These are phyloP conservation scores for Zygogramma bicolorata DNA, from an alignment of 2,888 invertebrate genomes.

Conservation along the genomic window DNA sequence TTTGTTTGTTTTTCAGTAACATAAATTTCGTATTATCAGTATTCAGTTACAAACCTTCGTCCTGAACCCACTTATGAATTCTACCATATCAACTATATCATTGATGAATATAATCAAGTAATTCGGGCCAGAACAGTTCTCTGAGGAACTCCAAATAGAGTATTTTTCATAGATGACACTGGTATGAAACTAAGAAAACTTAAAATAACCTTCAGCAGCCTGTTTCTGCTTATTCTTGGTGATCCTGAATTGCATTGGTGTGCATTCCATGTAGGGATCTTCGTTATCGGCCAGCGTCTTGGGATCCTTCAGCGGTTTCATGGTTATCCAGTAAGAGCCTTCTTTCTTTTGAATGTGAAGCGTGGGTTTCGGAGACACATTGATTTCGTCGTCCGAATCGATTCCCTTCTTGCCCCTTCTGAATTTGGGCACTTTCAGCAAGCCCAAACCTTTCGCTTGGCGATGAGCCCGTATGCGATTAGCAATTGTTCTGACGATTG, in stretches of 20 bases:
- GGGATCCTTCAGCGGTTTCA: slow-evolving; percentile 76
- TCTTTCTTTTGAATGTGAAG: slow-evolving; percentile 76
- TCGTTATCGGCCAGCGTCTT: slow-evolving; percentile 71
- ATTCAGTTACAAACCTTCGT: too few species aligned
- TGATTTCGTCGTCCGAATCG: slow-evolving; percentile 66
- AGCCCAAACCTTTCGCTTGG: slow-evolving; percentile 56
- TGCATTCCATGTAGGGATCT: slow-evolving; percentile 77
- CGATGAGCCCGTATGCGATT: slow-evolving; percentile 59
- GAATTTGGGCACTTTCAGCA: slow-evolving; percentile 49
- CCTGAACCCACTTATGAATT: too few species aligned
- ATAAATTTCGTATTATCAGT: too few species aligned
- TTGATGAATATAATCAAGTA: too few species aligned
- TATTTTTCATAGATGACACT: too few species aligned
- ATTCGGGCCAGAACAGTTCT: too few species aligned
- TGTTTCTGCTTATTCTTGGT: slow-evolving; percentile 70
- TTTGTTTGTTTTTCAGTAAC: too few species aligned
- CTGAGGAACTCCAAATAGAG: too few species aligned
- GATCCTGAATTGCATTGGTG: slow-evolving; percentile 77
- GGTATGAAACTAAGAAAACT: too few species aligned
- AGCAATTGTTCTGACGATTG: slow-evolving; percentile 68
- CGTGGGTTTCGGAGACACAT: slow-evolving; percentile 73
- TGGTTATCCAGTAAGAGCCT: slow-evolving; percentile 75
- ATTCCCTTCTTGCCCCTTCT: slow-evolving; percentile 50
- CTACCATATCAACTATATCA: too few species aligned
- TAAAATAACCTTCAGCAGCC: slow-evolving; percentile 29